These are phyloP conservation scores for Carassius auratus DNA, from an alignment of 2,113 vertebrate species.

Conservation along the genomic window DNA sequence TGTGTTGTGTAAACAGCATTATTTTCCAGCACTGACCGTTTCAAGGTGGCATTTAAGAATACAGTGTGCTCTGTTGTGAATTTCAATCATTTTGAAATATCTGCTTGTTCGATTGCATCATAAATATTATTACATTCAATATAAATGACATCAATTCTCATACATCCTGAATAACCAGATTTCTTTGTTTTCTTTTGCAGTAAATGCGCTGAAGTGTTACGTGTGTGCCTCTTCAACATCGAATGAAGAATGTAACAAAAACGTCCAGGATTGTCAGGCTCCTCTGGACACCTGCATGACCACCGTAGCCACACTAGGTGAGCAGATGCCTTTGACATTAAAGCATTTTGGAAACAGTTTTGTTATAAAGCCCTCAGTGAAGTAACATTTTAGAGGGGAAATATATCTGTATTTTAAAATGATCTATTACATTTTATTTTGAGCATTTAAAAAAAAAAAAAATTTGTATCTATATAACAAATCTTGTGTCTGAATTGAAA, in stretches of 20 bases:
- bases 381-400: too few species aligned
- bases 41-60: too few species aligned
- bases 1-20: background rate
- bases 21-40: too few species aligned
- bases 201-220: conserved; percentile 63
- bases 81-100: background rate
- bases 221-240: conserved; percentile 61
- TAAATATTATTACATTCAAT: too few species aligned
- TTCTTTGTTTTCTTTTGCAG: conserved; percentile 44
- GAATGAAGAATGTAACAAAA: conserved; percentile 68
- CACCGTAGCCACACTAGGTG: conserved; percentile 63
- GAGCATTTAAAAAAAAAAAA: too few species aligned
- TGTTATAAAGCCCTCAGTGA: too few species aligned
- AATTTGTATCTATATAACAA: too few species aligned
- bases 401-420: too few species aligned
- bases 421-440: too few species aligned
- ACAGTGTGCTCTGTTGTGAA: background rate
- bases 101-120: too few species aligned
- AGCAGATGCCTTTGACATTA: background rate
- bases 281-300: conserved; percentile 73
- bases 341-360: background rate
- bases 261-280: conserved; percentile 52
- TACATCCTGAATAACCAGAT: background rate
- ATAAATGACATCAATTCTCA: background rate
- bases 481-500: too few species aligned